Evolutionary conservation across 2,113 vertebrate genomes (phyloP), one percentile per base, ranked within the genome.

Genomic region (Climacteris rufus): DNA sequence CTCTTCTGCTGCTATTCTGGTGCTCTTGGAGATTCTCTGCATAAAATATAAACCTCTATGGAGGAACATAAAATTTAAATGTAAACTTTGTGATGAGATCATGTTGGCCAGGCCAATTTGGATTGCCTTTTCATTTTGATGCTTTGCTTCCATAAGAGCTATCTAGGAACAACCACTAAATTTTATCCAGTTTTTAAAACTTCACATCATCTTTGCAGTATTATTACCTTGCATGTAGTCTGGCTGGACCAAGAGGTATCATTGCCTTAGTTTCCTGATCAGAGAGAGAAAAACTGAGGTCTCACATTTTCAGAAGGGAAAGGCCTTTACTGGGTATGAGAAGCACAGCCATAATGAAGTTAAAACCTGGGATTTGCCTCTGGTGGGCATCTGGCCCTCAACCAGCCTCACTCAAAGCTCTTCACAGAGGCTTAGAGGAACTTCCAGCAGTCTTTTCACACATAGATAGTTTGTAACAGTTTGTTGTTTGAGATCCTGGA

Each of bases 371-470:
- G 40, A 90, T 89, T 94, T 92, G 92, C 64, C 89, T 90, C 94
- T 92, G 85, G 79, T 97, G 85, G 93, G 88, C n/a, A 27, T 70
- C 90, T 95, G 93, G 93, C 65, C 92, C 72, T 94, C 69, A 50
- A 74, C 25, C 83, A 92, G 61, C 52, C 86, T 78, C 83, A n/a
- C 93, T 91, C 83, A 59, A 47, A 96, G 57, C 80, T 81, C 65
- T 94, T 96, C 95, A 84, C 80, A 93, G 90, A 94, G 92, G 60
- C 88, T 93, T 95, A 96, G 90, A 94, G 92, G 94, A 96, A 92
- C 95, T 96, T 96, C 95, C 96, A 96, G 91, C 95, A 96, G 96
- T 87, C 91, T 96, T 97, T 97, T 97, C 95, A 94, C 96, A 95
- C 96, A 31, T 87, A 94, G 94, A 95, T 95, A 97, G 95, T 96